Evolutionary conservation across 2,797 vertebrate genomes (phyloP), one percentile per base, ranked within the genome.

Genomic region (Sebastes vulpes): DNA sequence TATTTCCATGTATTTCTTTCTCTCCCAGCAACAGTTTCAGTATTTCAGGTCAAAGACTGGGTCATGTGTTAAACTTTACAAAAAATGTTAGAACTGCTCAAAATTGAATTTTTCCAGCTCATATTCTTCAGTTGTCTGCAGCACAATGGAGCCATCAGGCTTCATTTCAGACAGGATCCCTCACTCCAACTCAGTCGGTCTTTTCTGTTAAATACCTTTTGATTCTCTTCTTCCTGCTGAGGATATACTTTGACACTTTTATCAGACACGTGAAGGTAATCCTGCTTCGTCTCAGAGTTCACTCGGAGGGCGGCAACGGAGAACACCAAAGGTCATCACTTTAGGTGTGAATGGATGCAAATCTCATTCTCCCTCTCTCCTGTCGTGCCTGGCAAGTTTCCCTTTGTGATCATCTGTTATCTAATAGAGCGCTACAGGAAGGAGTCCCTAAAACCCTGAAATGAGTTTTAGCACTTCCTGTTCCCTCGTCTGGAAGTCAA

Each of bases 251-350:
- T 42, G 5, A 42, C 38, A 6, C 46, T 60, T 78, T 81, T 57
- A 73, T 83, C 67, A 74, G 67, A 74, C 48, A 14, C 1, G 20
- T 83, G 32, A 85, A 81, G 83, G 68, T 7, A n/a, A 38, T 26
- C 58, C 31, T 6, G 68, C 53, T 81, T 71, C 58, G 38, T 81
- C 79, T 29, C 28, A 64, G 57, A 60, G 85, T 86, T 86, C 87
- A 82, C 6, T 6, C 1, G 4, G 25, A 82, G 83, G 74, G 5
- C 64, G 28, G 57, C 58, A 46, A 29, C 63, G 10, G 28, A 75
- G 61, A 80, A 78, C 50, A 25, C 26, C 58, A 69, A 31, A 82
- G 84, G 82, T 86, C 74, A 25, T 60, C 65, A 20, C 78, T 77
- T 81, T n/a, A 53, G 59, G 26, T 60, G 66, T 54, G 25, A 60